Evolutionary conservation across 2,888 invertebrate genomes (phyloP).

Genomic region (Reticulitermes lucifugus): DNA sequence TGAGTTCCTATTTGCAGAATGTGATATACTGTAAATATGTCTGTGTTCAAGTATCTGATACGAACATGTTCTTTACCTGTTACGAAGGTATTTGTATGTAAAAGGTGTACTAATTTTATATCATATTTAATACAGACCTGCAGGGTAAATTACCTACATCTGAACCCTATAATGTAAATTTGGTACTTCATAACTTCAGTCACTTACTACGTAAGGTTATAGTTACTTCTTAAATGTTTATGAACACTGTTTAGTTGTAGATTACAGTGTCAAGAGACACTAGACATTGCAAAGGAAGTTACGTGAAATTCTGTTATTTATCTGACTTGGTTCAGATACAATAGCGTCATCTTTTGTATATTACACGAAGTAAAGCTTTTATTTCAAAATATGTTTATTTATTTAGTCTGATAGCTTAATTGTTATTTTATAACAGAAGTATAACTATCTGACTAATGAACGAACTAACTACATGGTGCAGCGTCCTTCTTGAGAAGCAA

Average conservation of each 20-base stretch:
- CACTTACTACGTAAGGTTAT: background rate
- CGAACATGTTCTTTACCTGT: background rate
- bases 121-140: background rate
- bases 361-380: background rate
- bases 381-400: background rate
- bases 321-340: background rate
- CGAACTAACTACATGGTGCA: too few species aligned
- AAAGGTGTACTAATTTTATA: background rate
- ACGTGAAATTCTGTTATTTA: background rate
- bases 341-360: background rate
- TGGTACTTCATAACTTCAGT: background rate
- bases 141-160: background rate
- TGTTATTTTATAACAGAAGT: background rate
- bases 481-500: too few species aligned
- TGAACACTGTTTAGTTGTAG: too few species aligned
- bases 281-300: background rate
- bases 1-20: conserved; percentile 25
- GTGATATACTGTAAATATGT: conserved; percentile 14
- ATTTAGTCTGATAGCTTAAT: background rate
- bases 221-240: background rate
- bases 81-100: background rate
- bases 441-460: too few species aligned
- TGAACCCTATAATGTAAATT: background rate
- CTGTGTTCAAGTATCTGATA: background rate
- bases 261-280: background rate